Evolutionary conservation across 2,888 invertebrate genomes (phyloP), one percentile per base, ranked within the genome.

Genomic region (Icerya purchasi): DNA sequence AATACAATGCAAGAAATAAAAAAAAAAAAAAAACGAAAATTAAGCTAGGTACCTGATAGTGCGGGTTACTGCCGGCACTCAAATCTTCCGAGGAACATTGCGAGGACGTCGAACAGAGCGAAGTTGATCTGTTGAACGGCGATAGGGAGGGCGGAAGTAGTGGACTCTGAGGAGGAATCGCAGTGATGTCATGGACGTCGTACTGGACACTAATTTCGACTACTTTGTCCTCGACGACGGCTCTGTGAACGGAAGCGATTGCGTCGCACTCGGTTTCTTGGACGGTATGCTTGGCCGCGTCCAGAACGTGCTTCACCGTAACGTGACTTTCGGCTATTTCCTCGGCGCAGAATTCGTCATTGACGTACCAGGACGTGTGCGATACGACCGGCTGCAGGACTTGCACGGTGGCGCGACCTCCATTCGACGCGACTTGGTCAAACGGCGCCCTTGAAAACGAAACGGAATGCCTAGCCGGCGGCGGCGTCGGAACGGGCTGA

Each of bases 311-410:
- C 1, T 59, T 62, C 23, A 63, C 61, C 56, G 64, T 63, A 51
- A 63, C 60, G 62, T 62, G 62, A 55, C 61, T 62, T 49, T 56
- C 23, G 1, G 53, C 57, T 5, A 61, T 62, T 23, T 62, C 63
- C 19, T 64, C 64, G 51, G 59, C 56, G 52, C 62, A 61, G 61
- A 63, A 63, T 53, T 63, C 61, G 25, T 62, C 64, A 21, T 61
- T 62, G 24, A 65, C 63, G 53, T 63, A 61, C 65, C 65, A 65
- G 21, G 62, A 62, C n/a, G 65, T 63, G 23, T 61, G 62, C n/a
- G 62, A 59, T 18, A 57, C 60, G 21, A 23, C 23, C 23, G 25
- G 53, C 51, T 21, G 50, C 3, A 19, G 50, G 51, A n/a, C 60
- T 24, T 49, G 60, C 14, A 5, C 8, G 5, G 36, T 36, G 8